Evolutionary conservation across 2,797 vertebrate species (phyloP), one percentile per base, ranked within the genome.

Genomic region (Acrossocheilus fasciatus): DNA sequence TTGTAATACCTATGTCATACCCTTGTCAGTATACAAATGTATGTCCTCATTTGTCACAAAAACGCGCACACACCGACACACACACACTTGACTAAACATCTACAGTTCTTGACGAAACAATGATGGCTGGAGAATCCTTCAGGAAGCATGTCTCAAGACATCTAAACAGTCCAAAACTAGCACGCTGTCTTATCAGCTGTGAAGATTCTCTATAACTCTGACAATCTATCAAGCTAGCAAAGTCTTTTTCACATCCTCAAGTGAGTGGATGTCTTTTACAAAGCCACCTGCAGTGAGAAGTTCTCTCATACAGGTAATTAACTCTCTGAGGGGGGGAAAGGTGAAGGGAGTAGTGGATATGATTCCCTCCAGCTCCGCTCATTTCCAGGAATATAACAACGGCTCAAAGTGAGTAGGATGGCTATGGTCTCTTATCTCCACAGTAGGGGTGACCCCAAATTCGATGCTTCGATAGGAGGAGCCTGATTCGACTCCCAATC

Each of bases 251-350:
- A 52, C 69, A 64, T 75, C 69, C 57, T 86, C 76, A 80, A 41
- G 52, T 72, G 66, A 80, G 76, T 78, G 47, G 17, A 4, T 85
- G 62, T 70, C 64, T 64, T 75, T 68, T 66, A 59, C 78, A 79
- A 15, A 39, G 34, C 69, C 78, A 81, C 85, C 85, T 11, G 54
- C 70, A 11, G 78, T 68, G 85, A 68, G 78, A 75, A 66, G 10
- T 64, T 86, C 57, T 86, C 70, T 81, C 59, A 66, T 68, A 75
- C 57, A 81, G 70, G 69, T 86, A 86, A 86, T 86, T 86, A 86
- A 81, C 69, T 86, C 78, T 86, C 85, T 81, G 57, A 86, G 78
- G 78, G 15, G 30, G 45, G 26, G 1, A 39, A 47, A 66, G 70
- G 54, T 64, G 70, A 74, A 74, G 39, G 73, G 69, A 73, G 5